Conservation (phyloP, 2,113 vertebrate genomes). For the Hylia prasina region DNA sequence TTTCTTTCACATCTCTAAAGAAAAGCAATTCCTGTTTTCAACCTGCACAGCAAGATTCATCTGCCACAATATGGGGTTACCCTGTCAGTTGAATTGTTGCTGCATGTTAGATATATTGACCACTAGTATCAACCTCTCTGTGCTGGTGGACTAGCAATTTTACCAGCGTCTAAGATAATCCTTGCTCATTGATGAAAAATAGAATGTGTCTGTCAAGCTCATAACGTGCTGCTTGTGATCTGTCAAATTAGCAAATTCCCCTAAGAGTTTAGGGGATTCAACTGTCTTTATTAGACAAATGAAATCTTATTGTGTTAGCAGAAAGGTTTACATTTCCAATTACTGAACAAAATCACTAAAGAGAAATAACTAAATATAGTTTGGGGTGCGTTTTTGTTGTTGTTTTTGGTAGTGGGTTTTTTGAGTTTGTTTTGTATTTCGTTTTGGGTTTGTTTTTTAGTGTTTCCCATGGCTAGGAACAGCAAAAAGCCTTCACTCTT, state of each 20-base stretch:
- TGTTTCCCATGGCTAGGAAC: background rate
- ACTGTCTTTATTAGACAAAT: background rate
- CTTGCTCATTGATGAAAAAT: background rate
- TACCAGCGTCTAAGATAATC: background rate
- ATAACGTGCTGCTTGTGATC: background rate
- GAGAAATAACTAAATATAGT: background rate
- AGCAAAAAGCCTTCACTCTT: background rate
- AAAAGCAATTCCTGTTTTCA: background rate
- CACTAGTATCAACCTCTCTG: background rate
- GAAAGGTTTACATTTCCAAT: background rate
- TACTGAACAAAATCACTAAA: background rate
- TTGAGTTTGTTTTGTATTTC: background rate
- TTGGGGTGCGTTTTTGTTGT: background rate
- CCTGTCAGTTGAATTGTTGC: background rate
- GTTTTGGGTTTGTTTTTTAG: background rate
- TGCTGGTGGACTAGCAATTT: background rate
- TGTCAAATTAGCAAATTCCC: background rate
- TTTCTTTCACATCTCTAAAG: background rate
- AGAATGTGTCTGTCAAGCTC: background rate
- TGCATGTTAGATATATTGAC: background rate
- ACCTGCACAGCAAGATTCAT: background rate
- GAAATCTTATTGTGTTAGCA: background rate
- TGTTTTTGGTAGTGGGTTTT: background rate
- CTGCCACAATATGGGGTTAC: background rate
- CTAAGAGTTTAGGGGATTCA: background rate